Conservation (phyloP, 2,888 invertebrate species). For the Rosalia funebris region DNA sequence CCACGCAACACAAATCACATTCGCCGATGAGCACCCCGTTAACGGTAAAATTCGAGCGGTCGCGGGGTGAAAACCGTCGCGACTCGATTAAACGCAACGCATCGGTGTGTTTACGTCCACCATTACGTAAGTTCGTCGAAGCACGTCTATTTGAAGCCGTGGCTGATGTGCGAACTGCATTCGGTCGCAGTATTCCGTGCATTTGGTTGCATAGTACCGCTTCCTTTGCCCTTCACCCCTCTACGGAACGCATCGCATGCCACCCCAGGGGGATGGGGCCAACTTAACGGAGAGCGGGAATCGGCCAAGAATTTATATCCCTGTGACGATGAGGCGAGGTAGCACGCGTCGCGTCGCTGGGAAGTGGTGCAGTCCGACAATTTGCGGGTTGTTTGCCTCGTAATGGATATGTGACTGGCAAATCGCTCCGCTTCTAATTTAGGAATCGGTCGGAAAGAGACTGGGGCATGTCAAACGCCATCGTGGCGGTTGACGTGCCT, state of each 20-base stretch:
- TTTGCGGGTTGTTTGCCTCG: constrained; percentile 12
- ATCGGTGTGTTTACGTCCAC: constrained; percentile 38
- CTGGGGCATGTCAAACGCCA: neutral
- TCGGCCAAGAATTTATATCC: constrained; percentile 19
- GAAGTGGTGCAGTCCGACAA: constrained; percentile 19
- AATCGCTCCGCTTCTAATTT: neutral
- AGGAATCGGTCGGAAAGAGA: neutral
- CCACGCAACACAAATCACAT: constrained; percentile 10
- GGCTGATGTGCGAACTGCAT: constrained; percentile 50
- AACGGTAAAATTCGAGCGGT: too few species aligned
- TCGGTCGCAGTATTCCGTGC: constrained; percentile 46
- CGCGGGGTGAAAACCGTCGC: neutral
- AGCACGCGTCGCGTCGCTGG: constrained; percentile 6
- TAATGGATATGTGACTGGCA: neutral
- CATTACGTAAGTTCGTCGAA: constrained; percentile 49
- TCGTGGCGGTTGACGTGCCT: neutral
- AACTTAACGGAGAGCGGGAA: constrained; percentile 4
- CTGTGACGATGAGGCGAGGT: neutral
- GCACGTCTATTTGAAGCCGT: constrained; percentile 54
- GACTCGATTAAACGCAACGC: neutral
- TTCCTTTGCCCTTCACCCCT: constrained; percentile 42
- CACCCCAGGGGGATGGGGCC: constrained; percentile 34
- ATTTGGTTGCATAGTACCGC: constrained; percentile 50
- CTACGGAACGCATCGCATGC: constrained; percentile 34
- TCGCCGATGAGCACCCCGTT: too few species aligned